Evolutionary conservation across 2,888 invertebrate genomes (phyloP).

Genomic region (Drosophila mimica): DNA sequence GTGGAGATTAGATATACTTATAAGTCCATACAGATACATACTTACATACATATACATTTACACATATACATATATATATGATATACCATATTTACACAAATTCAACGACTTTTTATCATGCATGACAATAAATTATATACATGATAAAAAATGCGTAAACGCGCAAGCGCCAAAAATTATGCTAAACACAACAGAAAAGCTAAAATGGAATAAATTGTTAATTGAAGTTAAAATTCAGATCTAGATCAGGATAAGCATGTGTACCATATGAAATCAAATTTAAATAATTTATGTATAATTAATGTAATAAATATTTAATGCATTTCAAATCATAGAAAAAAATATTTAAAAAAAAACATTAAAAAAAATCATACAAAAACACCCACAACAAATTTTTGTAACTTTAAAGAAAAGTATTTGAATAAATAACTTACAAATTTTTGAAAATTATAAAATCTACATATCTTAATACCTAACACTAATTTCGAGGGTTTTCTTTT

Average conservation of each 20-base stretch:
- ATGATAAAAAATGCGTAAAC: constrained; percentile 64
- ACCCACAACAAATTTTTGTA: constrained; percentile 64
- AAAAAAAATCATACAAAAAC: constrained; percentile 23
- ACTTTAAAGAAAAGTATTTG: constrained; percentile 63
- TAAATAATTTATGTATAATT: constrained; percentile 50
- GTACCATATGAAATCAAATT: constrained; percentile 60
- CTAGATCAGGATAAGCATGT: constrained; percentile 62
- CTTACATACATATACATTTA: constrained; percentile 36
- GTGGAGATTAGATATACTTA: constrained; percentile 40
- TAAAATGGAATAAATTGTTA: constrained; percentile 49
- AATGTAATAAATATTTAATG: constrained; percentile 61
- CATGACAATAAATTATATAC: constrained; percentile 80
- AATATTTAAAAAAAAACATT: constrained; percentile 13
- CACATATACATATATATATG: constrained; percentile 51
- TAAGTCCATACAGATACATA: constrained; percentile 36
- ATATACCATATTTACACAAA: constrained; percentile 62
- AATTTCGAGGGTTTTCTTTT: background rate
- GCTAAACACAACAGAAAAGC: constrained; percentile 52
- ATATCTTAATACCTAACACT: background rate
- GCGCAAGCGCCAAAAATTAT: constrained; percentile 77
- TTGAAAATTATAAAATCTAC: constrained; percentile 50
- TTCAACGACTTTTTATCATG: constrained; percentile 70
- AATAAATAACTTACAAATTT: constrained; percentile 74
- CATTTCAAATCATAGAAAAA: constrained; percentile 47
- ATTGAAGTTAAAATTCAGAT: constrained; percentile 61